Conservation (phyloP, 1,140 invertebrate genomes). For the Cydia pomonella region DNA sequence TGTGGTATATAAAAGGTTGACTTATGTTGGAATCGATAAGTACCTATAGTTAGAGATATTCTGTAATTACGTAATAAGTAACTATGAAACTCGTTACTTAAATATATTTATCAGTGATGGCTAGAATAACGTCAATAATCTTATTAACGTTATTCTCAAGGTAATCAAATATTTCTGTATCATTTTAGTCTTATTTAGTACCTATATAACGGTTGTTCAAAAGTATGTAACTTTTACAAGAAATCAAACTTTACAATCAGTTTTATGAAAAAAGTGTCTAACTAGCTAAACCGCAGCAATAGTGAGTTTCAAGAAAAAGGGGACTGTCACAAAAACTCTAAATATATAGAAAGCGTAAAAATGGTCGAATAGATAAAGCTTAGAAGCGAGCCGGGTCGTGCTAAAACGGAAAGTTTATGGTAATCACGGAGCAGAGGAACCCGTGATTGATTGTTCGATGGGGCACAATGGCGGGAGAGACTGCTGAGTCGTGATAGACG, state of each 20-base stretch:
- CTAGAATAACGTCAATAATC: no score
- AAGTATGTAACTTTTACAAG: no score
- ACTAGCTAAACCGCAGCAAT: slow-evolving; percentile 45
- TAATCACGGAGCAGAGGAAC: slow-evolving; percentile 71
- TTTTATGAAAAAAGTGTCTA: slow-evolving; percentile 13
- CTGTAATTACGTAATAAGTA: no score
- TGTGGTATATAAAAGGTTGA: no score
- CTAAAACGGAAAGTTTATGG: slow-evolving; percentile 77
- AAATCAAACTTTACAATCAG: neutral
- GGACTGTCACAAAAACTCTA: slow-evolving; percentile 56
- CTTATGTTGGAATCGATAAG: no score
- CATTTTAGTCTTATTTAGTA: no score
- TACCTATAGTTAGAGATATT: no score
- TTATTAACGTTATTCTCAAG: no score
- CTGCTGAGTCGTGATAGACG: slow-evolving; percentile 19
- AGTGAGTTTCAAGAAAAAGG: slow-evolving; percentile 71
- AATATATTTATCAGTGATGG: no score
- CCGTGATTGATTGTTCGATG: slow-evolving; percentile 75
- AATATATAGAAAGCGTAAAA: slow-evolving; percentile 71
- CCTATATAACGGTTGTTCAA: no score
- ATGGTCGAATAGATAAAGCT: slow-evolving; percentile 73
- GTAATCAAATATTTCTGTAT: no score
- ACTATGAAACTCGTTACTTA: no score
- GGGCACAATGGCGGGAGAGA: slow-evolving; percentile 37
- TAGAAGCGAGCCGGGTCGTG: slow-evolving; percentile 64